Conservation (phyloP, 2,797 vertebrate species). For the Pipistrellus pipistrellus region DNA sequence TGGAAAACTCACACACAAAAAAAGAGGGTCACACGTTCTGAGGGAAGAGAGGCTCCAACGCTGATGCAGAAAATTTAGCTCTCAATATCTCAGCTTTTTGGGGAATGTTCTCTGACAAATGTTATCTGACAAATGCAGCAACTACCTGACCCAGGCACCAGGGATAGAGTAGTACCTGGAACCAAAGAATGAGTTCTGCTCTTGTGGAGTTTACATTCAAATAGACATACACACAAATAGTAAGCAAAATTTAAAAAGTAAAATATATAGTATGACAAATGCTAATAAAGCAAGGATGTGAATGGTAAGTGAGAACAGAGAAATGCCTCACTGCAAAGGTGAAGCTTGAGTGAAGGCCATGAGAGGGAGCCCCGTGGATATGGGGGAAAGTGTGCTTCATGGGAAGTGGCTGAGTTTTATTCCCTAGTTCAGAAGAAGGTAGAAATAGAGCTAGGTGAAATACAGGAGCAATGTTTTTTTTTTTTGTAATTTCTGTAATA, state of each 20-base stretch:
- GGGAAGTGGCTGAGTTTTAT: not conserved
- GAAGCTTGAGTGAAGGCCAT: not conserved
- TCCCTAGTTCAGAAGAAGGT: not conserved
- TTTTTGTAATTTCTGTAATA: not conserved
- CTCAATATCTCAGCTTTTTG: not conserved
- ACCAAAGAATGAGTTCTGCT: not conserved
- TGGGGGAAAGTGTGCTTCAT: fast-evolving
- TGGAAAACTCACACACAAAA: not conserved
- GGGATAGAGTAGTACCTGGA: not conserved
- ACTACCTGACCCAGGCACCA: not conserved
- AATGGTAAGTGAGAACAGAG: not conserved
- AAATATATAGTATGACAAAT: not conserved
- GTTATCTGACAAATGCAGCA: not conserved
- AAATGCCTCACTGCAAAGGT: not conserved
- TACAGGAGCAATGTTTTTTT: not conserved
- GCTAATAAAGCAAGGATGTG: not conserved
- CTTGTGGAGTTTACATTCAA: not conserved
- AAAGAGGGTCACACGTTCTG: not conserved
- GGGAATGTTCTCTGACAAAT: not conserved
- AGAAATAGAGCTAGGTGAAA: not conserved
- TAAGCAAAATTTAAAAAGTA: constrained; percentile 22
- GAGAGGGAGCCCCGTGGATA: not conserved
- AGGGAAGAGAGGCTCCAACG: not conserved
- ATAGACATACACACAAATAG: not conserved
- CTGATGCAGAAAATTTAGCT: not conserved